Evolutionary conservation across 1,140 invertebrate genomes (phyloP).

Genomic region (Drosophila quadrilineata): DNA sequence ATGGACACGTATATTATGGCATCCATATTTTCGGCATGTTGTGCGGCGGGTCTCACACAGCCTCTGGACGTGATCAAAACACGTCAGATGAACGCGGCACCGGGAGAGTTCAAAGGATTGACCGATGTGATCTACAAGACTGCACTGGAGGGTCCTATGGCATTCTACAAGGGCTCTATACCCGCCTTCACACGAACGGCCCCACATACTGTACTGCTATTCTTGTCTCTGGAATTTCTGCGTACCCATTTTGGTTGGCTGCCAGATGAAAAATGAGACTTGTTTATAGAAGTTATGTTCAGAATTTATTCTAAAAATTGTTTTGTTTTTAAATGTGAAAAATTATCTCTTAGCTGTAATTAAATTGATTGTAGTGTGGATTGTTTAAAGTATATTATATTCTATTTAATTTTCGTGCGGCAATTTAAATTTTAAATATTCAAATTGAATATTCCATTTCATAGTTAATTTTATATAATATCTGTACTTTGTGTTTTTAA

Average conservation of each 20-base stretch:
- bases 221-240: conserved; percentile 97
- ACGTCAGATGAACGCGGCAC: conserved; percentile 97
- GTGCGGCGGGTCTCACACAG: conserved; percentile 97
- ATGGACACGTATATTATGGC: conserved; percentile 80
- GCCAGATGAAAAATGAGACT: conserved; percentile 13
- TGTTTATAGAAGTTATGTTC: background rate
- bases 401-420: too few species aligned
- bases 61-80: conserved; percentile 99
- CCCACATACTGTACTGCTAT: conserved; percentile 98
- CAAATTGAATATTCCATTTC: too few species aligned
- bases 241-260: conserved; percentile 90
- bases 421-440: too few species aligned
- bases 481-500: too few species aligned
- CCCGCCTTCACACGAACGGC: conserved; percentile 97
- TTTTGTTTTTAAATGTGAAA: too few species aligned
- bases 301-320: background rate
- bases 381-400: too few species aligned
- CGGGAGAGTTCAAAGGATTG: conserved; percentile 92
- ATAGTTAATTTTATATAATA: too few species aligned
- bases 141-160: conserved; percentile 92
- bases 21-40: conserved; percentile 84
- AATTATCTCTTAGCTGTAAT: too few species aligned
- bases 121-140: conserved; percentile 90
- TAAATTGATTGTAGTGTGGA: too few species aligned
- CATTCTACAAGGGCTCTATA: conserved; percentile 98